Evolutionary conservation across 37 sponge, comb jelly and placozoan genomes (phyloP), one percentile per base, ranked within the genome.

Genomic region (Amphimedon queenslandica): DNA sequence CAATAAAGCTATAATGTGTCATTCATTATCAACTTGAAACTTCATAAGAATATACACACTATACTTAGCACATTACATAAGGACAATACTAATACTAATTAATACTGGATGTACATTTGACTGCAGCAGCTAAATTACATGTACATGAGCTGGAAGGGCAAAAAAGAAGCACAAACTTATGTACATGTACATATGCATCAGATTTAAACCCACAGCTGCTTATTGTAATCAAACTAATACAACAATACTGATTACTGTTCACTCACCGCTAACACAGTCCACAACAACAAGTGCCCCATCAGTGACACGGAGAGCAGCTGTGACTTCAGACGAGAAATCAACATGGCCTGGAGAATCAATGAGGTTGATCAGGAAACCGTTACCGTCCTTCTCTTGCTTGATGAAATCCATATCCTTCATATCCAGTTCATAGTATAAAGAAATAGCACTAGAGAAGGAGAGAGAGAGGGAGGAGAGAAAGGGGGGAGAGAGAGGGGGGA

Each of bases 321-420:
- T 98, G 37, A 98, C 99, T 42, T 98, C 99, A 16, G 87, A 80
- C 64, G 96, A 92, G 71, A 98, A 95, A 77, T 98, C 99, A 1
- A 98, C 99, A 66, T 98, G 96, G 24, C 96, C 99, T 37, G 99
- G 99, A 42, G 96, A 95, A 66, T 98, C 99, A 42, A 98, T 98
- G 58, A 98, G 88, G 71, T 98, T 98, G 86, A 98, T 95, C 53
- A 98, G 91, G 60, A 98, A 98, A 20, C 96, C 99, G 55, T 91
- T 94, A 34, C 95, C 92, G 2, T 83, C 84, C 53, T 75, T 79
- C 66, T 89, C 84, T 42, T 92, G 86, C 20, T 64, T 79, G 63
- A 98, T 63, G 72, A 74, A 88, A 25, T 36, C 35, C 82, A 98
- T 37, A 69, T 98, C 96, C 32, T 71, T 67, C 27, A 92, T 90